These are phyloP conservation scores for Megalopta genalis DNA, from an alignment of 1,140 invertebrate genomes.

Conservation along the genomic window DNA sequence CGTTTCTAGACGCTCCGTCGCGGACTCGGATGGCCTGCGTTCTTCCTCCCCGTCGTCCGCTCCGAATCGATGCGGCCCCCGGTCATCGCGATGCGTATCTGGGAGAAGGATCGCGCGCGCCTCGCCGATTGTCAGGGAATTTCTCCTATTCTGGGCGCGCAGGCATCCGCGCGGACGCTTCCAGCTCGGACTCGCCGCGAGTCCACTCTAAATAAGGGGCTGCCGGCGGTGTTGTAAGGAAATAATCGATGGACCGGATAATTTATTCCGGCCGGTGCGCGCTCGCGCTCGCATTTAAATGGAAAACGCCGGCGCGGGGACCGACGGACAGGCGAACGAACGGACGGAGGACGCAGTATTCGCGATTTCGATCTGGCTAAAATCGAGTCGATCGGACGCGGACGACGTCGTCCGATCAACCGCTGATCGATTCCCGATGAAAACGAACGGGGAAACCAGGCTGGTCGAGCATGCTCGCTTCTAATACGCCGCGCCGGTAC, in stretches of 20 bases:
- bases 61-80: constrained; percentile 17
- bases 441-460: not conserved
- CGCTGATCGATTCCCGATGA: not conserved
- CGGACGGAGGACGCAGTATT: not conserved
- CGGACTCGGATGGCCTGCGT: not conserved
- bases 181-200: constrained; percentile 18
- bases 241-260: constrained; percentile 41
- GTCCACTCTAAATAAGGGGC: constrained; percentile 43
- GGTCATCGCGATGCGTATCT: constrained; percentile 34
- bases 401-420: not conserved
- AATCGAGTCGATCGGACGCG: constrained; percentile 18
- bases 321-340: not conserved
- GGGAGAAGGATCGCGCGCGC: constrained; percentile 28
- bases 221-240: constrained; percentile 24
- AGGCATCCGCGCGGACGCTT: constrained; percentile 23
- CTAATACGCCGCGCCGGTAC: not conserved
- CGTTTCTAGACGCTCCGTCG: constrained; percentile 34
- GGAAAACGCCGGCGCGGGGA: constrained; percentile 2
- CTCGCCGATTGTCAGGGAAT: constrained; percentile 43
- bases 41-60: constrained; percentile 1
- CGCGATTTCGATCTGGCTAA: constrained; percentile 11
- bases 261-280: constrained; percentile 35
- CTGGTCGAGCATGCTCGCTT: not conserved
- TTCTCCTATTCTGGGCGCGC: constrained; percentile 43
- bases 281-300: constrained; percentile 25